Evolutionary conservation across 2,113 vertebrate species (phyloP).

Genomic region (Alligator mississippiensis): DNA sequence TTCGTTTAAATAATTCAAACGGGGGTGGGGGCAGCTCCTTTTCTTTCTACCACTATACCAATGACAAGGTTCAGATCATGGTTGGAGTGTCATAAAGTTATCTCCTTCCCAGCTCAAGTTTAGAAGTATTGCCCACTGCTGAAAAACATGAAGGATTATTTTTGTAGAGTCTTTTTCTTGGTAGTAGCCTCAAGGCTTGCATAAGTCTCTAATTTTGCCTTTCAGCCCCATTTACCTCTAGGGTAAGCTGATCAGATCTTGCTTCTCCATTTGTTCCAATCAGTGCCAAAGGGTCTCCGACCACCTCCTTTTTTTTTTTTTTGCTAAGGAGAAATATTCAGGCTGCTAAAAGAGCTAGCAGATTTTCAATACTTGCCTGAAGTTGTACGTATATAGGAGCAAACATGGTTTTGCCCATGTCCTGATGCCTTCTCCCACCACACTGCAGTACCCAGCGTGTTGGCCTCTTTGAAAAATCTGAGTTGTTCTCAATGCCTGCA

Average conservation of each 20-base stretch:
- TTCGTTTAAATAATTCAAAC: too few species aligned
- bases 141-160: neutral
- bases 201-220: conserved; percentile 5
- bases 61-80: neutral
- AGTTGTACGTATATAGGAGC: too few species aligned
- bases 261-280: too few species aligned
- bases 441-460: neutral
- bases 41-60: neutral
- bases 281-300: too few species aligned
- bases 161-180: conserved; percentile 4
- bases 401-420: too few species aligned
- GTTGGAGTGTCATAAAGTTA: neutral
- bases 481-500: too few species aligned
- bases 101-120: conserved; percentile 38
- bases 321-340: conserved; percentile 12
- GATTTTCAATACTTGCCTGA: neutral
- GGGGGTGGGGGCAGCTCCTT: neutral
- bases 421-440: neutral
- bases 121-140: conserved; percentile 6
- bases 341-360: neutral
- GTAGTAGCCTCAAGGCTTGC: neutral
- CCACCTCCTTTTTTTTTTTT: neutral
- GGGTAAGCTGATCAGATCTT: too few species aligned
- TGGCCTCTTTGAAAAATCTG: too few species aligned
- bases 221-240: too few species aligned